A percentile compares a stretch with the other conserved stretches of the same genome.
These are phyloP conservation scores for Meta bourneti DNA, from an alignment of 2,888 invertebrate species.

Conservation along the genomic window DNA sequence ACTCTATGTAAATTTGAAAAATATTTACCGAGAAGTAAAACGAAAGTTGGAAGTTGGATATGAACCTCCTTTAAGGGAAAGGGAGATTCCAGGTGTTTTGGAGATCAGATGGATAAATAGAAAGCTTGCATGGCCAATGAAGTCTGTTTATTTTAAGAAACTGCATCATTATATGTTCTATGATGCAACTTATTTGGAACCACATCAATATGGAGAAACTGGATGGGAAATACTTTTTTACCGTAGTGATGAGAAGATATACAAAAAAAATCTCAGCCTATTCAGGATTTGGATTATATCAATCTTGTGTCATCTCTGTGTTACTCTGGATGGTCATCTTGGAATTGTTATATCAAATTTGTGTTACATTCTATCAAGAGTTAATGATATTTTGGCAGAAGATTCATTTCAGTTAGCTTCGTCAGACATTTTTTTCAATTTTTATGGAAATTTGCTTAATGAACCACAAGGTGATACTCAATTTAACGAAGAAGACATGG, in stretches of 20 bases:
- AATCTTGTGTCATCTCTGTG: neutral
- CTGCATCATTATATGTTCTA: slow-evolving; percentile 19
- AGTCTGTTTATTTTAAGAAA: slow-evolving; percentile 21
- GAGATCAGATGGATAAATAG: neutral
- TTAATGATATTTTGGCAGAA: neutral
- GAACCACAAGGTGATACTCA: neutral
- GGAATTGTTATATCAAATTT: neutral
- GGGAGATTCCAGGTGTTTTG: slow-evolving; percentile 14
- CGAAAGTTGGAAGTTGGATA: slow-evolving; percentile 16
- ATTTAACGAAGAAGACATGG: neutral
- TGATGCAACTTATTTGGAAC: neutral
- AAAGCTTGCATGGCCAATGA: slow-evolving; percentile 34
- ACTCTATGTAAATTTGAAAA: slow-evolving; percentile 4
- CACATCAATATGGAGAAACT: neutral
- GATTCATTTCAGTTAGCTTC: neutral
- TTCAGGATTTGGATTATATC: slow-evolving; percentile 47
- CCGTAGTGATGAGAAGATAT: slow-evolving; percentile 17
- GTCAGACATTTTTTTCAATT: neutral
- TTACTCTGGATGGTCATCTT: neutral
- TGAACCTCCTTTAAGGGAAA: neutral
- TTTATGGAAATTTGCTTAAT: slow-evolving; percentile 11
- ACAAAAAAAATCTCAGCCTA: slow-evolving; percentile 25
- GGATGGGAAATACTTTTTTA: slow-evolving; percentile 39
- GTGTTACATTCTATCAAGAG: slow-evolving; percentile 5
- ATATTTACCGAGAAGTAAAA: slow-evolving; percentile 36